A percentile compares a stretch with the other conserved stretches of the same genome.
phyloP scores from a whole-genome alignment of 2,113 vertebrate genomes.

The Lathamus discolor region DNA sequence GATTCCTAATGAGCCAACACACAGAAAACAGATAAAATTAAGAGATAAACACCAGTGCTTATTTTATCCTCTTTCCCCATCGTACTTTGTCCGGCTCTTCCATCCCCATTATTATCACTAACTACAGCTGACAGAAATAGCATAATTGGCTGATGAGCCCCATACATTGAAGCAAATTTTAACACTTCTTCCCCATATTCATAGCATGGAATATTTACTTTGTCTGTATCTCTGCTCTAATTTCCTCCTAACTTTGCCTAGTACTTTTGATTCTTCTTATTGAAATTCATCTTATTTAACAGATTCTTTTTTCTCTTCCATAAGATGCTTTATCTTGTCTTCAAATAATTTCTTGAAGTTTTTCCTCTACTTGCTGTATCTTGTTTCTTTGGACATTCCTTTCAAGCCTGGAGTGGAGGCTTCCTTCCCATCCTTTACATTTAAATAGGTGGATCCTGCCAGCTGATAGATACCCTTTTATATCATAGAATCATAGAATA shows the following conservation, averaged over 20 bases:
- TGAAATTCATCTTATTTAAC: neutral
- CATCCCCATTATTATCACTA: neutral
- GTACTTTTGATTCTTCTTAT: neutral
- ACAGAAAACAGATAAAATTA: slow-evolving; percentile 23
- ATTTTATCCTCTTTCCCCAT: neutral
- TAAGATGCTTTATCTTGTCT: neutral
- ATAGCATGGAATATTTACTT: neutral
- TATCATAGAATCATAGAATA: neutral
- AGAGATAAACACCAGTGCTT: neutral
- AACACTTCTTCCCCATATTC: neutral
- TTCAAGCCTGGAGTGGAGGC: neutral
- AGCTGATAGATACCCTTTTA: neutral
- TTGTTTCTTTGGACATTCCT: neutral
- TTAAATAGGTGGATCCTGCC: neutral
- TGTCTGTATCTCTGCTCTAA: neutral
- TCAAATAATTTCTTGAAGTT: neutral
- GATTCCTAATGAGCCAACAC: slow-evolving; percentile 23
- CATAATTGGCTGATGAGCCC: neutral
- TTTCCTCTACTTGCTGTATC: neutral
- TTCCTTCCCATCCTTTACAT: neutral
- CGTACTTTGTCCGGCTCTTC: neutral
- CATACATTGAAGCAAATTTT: neutral
- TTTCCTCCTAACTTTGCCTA: neutral
- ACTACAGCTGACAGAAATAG: neutral
- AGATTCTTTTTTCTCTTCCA: neutral